phyloP scores from a whole-genome alignment of 2,797 vertebrate genomes.

The Pelochelys cantorii region DNA sequence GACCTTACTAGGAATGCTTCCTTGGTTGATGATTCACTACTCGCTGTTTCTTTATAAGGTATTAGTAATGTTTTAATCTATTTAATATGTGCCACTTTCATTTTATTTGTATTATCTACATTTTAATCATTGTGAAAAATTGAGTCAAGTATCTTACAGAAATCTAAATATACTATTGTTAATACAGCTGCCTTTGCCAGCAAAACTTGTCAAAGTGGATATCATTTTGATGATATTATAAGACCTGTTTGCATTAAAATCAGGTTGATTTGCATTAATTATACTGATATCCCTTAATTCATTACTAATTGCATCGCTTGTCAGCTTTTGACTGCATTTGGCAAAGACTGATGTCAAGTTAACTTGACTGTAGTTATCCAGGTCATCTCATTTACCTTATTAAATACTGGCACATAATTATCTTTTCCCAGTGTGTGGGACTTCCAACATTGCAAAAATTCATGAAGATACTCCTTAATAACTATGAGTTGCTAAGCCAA shows the following conservation, averaged over 20 bases:
- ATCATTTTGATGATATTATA: neutral
- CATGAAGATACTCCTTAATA: neutral
- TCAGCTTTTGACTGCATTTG: neutral
- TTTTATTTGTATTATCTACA: neutral
- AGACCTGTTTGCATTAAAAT: neutral
- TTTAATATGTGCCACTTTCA: neutral
- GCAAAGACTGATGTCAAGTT: neutral
- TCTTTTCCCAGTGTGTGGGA: fast-evolving
- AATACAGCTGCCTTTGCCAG: neutral
- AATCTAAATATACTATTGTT: neutral
- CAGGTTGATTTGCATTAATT: neutral
- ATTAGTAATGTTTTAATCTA: neutral
- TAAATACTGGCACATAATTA: neutral
- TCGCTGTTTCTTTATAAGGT: neutral
- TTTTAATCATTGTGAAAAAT: fast-evolving
- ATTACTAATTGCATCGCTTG: neutral
- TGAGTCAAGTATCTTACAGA: fast-evolving
- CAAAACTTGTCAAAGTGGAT: neutral
- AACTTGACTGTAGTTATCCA: neutral
- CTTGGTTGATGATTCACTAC: neutral
- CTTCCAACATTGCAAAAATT: neutral
- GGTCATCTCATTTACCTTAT: neutral
- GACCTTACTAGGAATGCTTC: neutral
- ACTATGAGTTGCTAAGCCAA: neutral
- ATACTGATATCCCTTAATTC: neutral